Base-by-base conservation (phyloP, 1,140 invertebrate genomes). In the Neodiprion fabricii region DNA sequence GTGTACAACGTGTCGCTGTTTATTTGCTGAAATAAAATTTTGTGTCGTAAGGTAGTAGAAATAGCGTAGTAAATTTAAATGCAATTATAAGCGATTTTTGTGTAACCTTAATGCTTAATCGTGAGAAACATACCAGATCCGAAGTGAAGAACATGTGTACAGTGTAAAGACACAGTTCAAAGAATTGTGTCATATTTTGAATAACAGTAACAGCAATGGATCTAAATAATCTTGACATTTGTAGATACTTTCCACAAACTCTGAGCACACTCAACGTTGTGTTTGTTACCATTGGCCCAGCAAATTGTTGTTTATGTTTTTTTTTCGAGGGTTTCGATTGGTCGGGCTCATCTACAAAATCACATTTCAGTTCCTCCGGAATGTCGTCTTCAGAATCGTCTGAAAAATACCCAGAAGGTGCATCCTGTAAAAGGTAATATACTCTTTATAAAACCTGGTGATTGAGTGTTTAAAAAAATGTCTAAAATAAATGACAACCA, bases 141-240 rank as follows among this genome's bases (percentile, higher is more conserved):
- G 90, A 90, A 14, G 94, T 93, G 85, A 99, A 99, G 80, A 98
- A 97, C n/a, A 91, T 89, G 86, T 96, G 95, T 1, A 98, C 96
- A 0, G 95, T 91, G 85, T 96, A 97, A 67, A 98, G 92, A 86
- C 99, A 99, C 83, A 97, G 97, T 81, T 99, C 97, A 86, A 98
- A 98, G 69, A 99, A 90, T 82, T 99, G 96, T 79, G 95, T 95
- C 91, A 99, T 96, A 76, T 94, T 94, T 77, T 93, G 91, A 12
- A 98, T 93, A 8, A 99, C 96, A 87, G 98, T 96, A 80, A 95
- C 93, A 0, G 97, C 95, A 74, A 99, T 98, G 23, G 97, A 95
- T 74, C 96, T 93, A 28, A 99, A 89, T 70, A 98, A 90, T 82
- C 93, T 91, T 85, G 97, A 97, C 93, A 99, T 98, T 87, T 98